These are phyloP conservation scores for Emydocephalus ijimae DNA, from an alignment of 2,113 vertebrate species.

Conservation along the genomic window DNA sequence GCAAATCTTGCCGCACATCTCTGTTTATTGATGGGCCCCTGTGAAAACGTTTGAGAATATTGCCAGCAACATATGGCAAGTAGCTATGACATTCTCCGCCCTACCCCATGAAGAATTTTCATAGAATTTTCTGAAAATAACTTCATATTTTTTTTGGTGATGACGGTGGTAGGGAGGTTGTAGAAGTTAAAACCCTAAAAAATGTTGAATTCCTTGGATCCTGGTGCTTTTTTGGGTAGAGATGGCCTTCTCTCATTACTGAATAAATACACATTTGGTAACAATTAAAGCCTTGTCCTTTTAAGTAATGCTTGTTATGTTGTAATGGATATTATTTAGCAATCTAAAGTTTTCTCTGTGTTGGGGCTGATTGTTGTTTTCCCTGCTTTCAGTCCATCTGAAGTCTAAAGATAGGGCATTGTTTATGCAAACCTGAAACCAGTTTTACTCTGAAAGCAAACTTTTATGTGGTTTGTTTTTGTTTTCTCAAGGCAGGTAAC, in stretches of 20 bases:
- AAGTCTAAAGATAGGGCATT: constrained; percentile 47
- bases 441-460: constrained; percentile 62
- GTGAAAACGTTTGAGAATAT: constrained; percentile 37
- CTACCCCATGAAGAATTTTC: constrained; percentile 33
- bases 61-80: constrained; percentile 57
- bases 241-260: constrained; percentile 36
- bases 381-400: constrained; percentile 36
- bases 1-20: not conserved
- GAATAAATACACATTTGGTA: constrained; percentile 51
- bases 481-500: not conserved
- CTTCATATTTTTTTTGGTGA: constrained; percentile 27
- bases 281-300: constrained; percentile 58
- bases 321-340: constrained; percentile 52
- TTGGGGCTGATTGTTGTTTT: constrained; percentile 38
- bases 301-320: constrained; percentile 55
- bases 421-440: constrained; percentile 51
- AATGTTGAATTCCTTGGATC: constrained; percentile 48
- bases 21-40: constrained; percentile 23
- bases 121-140: constrained; percentile 39
- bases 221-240: constrained; percentile 27
- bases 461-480: constrained; percentile 35
- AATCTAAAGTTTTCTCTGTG: constrained; percentile 55
- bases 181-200: constrained; percentile 44
- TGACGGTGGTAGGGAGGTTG: not conserved
- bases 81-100: constrained; percentile 44